Evolutionary conservation across 1,140 invertebrate species (phyloP).

Genomic region (Dryas iulia): DNA sequence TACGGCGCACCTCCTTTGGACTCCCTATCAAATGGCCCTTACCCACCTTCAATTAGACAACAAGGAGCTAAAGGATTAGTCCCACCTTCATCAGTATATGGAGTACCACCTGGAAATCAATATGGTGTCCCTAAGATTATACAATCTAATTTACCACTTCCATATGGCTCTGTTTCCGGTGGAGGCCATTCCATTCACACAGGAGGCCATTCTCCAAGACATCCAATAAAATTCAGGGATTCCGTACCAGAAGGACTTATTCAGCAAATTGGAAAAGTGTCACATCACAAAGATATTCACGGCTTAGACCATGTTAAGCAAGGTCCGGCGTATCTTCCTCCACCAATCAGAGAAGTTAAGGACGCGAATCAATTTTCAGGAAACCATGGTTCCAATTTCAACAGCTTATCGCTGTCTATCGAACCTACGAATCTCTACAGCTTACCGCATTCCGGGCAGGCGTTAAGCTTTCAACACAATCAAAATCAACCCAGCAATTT

Average conservation of each 20-base stretch:
- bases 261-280: constrained; percentile 82
- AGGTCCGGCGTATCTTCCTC: constrained; percentile 83
- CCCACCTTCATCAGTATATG: constrained; percentile 81
- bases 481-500: constrained; percentile 53
- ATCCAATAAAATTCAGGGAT: constrained; percentile 85
- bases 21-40: constrained; percentile 75
- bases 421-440: constrained; percentile 77
- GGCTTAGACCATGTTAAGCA: constrained; percentile 68
- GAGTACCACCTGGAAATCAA: constrained; percentile 77
- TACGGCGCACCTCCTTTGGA: constrained; percentile 79
- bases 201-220: constrained; percentile 76
- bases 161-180: constrained; percentile 71
- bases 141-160: constrained; percentile 67
- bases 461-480: constrained; percentile 60
- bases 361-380: constrained; percentile 51
- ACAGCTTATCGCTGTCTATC: constrained; percentile 60
- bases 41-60: constrained; percentile 72
- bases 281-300: constrained; percentile 79
- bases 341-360: constrained; percentile 81
- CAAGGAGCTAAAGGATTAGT: constrained; percentile 78
- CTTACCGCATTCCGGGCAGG: constrained; percentile 67
- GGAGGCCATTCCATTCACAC: constrained; percentile 68
- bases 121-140: constrained; percentile 80
- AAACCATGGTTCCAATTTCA: constrained; percentile 38
- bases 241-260: constrained; percentile 85